Conservation (phyloP, 1,140 invertebrate genomes). For the Kradibia gibbosae region DNA sequence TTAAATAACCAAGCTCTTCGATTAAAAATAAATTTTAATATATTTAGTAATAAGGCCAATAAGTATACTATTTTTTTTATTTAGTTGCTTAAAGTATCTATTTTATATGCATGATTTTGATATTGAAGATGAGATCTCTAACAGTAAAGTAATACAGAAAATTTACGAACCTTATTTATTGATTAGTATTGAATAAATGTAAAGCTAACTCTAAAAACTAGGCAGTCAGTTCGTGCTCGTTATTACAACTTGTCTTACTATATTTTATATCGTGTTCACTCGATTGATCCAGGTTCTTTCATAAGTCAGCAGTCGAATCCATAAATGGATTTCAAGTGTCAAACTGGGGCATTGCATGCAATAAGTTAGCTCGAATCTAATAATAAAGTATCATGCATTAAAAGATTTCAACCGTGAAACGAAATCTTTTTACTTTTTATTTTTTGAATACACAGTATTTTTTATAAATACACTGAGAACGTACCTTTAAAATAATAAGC, state of each 20-base stretch:
- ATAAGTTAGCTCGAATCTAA: neutral
- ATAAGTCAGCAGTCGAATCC: neutral
- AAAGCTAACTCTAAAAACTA: slow-evolving; percentile 23
- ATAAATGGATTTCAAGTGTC: slow-evolving; percentile 23
- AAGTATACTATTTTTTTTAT: neutral
- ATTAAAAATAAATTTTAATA: no score
- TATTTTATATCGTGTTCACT: neutral
- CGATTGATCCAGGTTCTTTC: slow-evolving; percentile 17
- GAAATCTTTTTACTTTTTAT: slow-evolving; percentile 6
- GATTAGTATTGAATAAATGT: neutral
- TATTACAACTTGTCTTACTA: slow-evolving; percentile 20
- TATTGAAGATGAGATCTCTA: neutral
- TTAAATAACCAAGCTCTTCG: no score
- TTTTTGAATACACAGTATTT: neutral
- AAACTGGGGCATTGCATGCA: slow-evolving; percentile 13
- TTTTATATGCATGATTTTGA: neutral
- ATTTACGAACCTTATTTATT: neutral
- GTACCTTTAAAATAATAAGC: neutral
- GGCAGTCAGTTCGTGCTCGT: slow-evolving; percentile 34
- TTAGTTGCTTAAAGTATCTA: neutral
- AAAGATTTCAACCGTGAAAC: slow-evolving; percentile 8
- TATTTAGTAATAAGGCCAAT: no score
- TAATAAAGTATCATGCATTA: slow-evolving; percentile 1
- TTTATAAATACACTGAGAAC: slow-evolving; percentile 40
- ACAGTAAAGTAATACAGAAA: slow-evolving; percentile 33